These are phyloP conservation scores for Chamaetylas fuelleborni DNA, from an alignment of 2,113 vertebrate genomes.

Conservation along the genomic window DNA sequence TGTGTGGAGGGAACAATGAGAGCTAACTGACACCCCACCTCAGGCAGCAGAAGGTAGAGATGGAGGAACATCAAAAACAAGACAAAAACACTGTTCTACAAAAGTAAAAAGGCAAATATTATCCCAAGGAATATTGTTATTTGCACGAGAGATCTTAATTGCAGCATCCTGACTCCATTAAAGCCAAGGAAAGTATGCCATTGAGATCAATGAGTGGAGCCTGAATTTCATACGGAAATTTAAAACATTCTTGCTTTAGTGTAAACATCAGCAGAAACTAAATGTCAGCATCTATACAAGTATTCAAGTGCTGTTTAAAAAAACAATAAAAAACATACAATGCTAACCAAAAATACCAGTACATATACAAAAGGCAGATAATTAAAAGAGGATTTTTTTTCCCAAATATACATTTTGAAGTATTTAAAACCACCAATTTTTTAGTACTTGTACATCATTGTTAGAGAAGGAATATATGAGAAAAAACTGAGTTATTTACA, in stretches of 20 bases:
- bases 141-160: conserved; percentile 41
- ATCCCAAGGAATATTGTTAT: conserved; percentile 39
- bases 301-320: conserved; percentile 70
- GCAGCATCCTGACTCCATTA: conserved; percentile 58
- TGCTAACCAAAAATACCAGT: conserved; percentile 47
- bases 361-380: conserved; percentile 37
- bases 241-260: conserved; percentile 54
- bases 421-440: conserved; percentile 14
- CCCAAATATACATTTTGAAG: conserved; percentile 44
- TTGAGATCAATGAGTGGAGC: background rate
- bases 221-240: conserved; percentile 36
- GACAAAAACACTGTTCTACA: conserved; percentile 8
- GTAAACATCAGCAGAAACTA: conserved; percentile 65
- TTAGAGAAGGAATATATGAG: background rate
- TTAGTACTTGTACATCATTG: background rate
- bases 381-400: conserved; percentile 30
- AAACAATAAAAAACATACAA: conserved; percentile 49
- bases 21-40: background rate
- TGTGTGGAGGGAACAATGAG: background rate
- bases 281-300: conserved; percentile 52
- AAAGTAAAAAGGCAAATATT: conserved; percentile 66
- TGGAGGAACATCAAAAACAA: conserved; percentile 45
- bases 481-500: conserved; percentile 3
- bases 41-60: conserved; percentile 14
- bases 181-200: background rate